phyloP scores from a whole-genome alignment of 2,888 invertebrate species.

The Ophion costatus region DNA sequence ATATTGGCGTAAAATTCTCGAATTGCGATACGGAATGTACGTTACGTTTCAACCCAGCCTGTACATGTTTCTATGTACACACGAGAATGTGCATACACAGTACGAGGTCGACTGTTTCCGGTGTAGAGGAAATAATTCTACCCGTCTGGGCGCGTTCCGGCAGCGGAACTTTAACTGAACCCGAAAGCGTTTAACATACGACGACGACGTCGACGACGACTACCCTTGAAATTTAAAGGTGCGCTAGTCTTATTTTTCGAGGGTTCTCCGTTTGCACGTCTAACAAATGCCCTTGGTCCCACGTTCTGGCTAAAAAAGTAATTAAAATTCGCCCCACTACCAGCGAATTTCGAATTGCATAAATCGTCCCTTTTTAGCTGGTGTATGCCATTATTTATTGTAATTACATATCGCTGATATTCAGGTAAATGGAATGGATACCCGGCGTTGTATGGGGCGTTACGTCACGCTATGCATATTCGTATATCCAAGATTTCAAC shows the following conservation, averaged over 20 bases:
- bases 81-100: not conserved
- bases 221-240: constrained; percentile 61
- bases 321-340: too few species aligned
- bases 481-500: too few species aligned
- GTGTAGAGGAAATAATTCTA: constrained; percentile 42
- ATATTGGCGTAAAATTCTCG: too few species aligned
- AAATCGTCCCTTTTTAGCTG: too few species aligned
- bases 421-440: too few species aligned
- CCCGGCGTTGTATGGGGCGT: too few species aligned
- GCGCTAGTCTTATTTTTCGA: constrained; percentile 50
- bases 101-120: constrained; percentile 21
- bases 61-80: too few species aligned
- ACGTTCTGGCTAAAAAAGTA: not conserved
- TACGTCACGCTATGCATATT: too few species aligned
- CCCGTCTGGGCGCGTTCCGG: constrained; percentile 37
- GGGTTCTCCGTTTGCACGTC: not conserved
- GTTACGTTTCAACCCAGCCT: too few species aligned
- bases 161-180: constrained; percentile 47
- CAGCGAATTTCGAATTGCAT: too few species aligned
- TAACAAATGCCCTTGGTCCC: not conserved
- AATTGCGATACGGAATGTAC: not conserved
- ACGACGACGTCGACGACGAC: constrained; percentile 19
- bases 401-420: too few species aligned
- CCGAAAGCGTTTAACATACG: constrained; percentile 50
- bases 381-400: too few species aligned